These are phyloP conservation scores for Digitonthophagus gazella DNA, from an alignment of 2,888 invertebrate species.

Conservation along the genomic window DNA sequence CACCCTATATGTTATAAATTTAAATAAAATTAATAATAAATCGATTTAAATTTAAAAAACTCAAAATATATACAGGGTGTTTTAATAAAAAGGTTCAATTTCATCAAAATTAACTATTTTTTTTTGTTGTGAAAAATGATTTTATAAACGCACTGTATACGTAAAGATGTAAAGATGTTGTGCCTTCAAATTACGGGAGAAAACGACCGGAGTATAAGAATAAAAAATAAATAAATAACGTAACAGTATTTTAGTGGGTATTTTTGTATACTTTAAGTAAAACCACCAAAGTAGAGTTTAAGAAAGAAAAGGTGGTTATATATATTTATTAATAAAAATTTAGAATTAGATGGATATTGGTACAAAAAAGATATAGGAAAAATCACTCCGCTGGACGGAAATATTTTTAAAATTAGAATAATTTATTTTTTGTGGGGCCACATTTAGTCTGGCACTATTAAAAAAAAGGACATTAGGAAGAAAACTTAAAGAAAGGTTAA, in stretches of 20 bases:
- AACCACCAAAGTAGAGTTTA: too few relatives aligned
- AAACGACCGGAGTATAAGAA: background rate
- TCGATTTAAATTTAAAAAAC: too few relatives aligned
- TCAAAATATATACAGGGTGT: too few relatives aligned
- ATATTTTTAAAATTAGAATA: constrained; percentile 16
- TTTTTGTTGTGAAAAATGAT: too few relatives aligned
- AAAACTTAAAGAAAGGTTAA: too few relatives aligned
- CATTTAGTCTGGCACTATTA: background rate
- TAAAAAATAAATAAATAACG: background rate
- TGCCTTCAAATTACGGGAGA: constrained; percentile 18
- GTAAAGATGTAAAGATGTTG: constrained; percentile 20
- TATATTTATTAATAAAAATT: background rate
- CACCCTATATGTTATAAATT: too few relatives aligned
- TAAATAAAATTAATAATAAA: too few relatives aligned
- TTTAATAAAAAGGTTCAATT: too few relatives aligned
- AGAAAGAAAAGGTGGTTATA: background rate
- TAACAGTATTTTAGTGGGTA: constrained; percentile 23
- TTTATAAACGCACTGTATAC: too few relatives aligned
- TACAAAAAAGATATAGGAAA: background rate
- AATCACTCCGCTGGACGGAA: constrained; percentile 33
- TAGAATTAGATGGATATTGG: constrained; percentile 5
- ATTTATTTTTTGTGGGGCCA: background rate
- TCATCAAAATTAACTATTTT: too few relatives aligned
- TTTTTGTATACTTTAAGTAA: constrained; percentile 6
- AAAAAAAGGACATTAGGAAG: too few relatives aligned